These are phyloP conservation scores for Rhodophaea formosa DNA, from an alignment of 2,888 invertebrate genomes.

Conservation along the genomic window DNA sequence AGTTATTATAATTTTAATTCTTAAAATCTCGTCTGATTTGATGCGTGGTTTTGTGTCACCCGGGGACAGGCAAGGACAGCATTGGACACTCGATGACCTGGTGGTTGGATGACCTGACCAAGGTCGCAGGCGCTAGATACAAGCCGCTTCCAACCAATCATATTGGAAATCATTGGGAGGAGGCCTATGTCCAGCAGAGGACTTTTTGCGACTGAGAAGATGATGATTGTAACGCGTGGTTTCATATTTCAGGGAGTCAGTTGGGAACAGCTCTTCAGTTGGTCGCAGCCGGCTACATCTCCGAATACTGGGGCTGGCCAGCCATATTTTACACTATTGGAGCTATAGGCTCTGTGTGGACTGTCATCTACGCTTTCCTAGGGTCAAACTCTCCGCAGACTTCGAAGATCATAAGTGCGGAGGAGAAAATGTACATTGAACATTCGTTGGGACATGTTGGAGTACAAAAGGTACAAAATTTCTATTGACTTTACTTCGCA, in stretches of 20 bases:
- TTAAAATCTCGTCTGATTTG: too few relatives aligned
- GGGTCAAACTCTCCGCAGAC: constrained; percentile 81
- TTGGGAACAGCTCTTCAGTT: constrained; percentile 78
- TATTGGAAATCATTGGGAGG: too few relatives aligned
- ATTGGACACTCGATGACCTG: too few relatives aligned
- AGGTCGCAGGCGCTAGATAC: too few relatives aligned
- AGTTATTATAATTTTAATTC: too few relatives aligned
- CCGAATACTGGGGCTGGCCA: constrained; percentile 76
- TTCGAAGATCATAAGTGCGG: constrained; percentile 71
- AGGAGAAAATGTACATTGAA: constrained; percentile 84
- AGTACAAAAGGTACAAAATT: constrained; percentile 31
- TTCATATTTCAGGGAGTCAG: constrained; percentile 59
- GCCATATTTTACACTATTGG: constrained; percentile 82
- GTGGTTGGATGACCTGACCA: too few relatives aligned
- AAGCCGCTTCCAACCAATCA: too few relatives aligned
- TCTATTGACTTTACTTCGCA: neutral
- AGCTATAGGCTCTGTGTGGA: constrained; percentile 68
- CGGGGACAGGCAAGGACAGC: too few relatives aligned
- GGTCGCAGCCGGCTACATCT: constrained; percentile 55
- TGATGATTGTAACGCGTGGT: neutral
- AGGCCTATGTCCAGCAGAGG: too few relatives aligned
- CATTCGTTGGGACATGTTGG: constrained; percentile 42
- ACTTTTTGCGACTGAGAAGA: too few relatives aligned
- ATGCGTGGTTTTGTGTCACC: too few relatives aligned
- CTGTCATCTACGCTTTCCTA: constrained; percentile 69